These are phyloP conservation scores for Heteromurus nitidus DNA, from an alignment of 2,888 invertebrate genomes.

Conservation along the genomic window DNA sequence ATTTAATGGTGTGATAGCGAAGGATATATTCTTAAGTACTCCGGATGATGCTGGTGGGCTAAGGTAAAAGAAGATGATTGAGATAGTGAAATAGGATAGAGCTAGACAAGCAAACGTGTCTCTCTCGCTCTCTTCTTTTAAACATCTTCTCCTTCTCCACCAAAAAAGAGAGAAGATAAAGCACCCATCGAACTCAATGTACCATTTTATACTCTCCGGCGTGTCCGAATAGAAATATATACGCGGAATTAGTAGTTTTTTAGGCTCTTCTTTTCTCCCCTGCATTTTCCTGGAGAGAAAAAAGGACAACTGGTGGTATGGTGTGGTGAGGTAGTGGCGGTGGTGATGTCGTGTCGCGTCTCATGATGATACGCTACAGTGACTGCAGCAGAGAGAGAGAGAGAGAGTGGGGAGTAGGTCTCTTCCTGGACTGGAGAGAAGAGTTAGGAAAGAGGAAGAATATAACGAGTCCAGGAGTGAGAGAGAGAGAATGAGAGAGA, in stretches of 20 bases:
- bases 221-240: too few relatives aligned
- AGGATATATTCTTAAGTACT: too few relatives aligned
- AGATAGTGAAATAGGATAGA: conserved; percentile 17
- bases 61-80: conserved; percentile 9
- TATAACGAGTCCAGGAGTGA: neutral
- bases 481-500: neutral
- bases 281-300: neutral
- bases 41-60: neutral
- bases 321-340: too few relatives aligned
- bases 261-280: too few relatives aligned
- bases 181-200: conserved; percentile 37
- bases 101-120: neutral
- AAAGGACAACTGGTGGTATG: neutral
- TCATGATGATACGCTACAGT: conserved; percentile 22
- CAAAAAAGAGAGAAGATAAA: conserved; percentile 31
- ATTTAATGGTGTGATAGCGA: conserved; percentile 4
- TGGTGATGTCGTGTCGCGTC: conserved; percentile 25
- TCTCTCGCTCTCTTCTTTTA: neutral
- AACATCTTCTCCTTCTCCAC: neutral
- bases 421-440: too few relatives aligned
- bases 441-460: neutral
- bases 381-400: neutral
- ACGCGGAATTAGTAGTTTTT: too few relatives aligned
- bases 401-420: too few relatives aligned
- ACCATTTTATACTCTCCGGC: conserved; percentile 21